Conservation (phyloP, 2,113 vertebrate species). For the Tetrao urogallus region DNA sequence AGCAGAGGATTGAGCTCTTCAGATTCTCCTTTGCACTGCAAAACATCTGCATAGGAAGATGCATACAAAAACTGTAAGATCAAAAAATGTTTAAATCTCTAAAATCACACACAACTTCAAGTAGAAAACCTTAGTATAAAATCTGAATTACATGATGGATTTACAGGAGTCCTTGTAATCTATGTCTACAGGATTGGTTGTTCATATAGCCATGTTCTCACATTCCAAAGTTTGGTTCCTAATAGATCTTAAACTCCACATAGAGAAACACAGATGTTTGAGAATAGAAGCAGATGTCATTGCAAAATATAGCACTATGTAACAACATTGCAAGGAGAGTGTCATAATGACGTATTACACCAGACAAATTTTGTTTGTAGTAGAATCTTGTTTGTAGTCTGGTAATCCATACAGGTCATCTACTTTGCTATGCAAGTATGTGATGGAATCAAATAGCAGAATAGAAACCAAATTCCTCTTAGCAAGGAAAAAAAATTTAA, state of each 20-base stretch:
- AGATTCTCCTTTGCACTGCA: background rate
- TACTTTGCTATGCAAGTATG: background rate
- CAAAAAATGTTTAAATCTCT: background rate
- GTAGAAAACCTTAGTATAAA: background rate
- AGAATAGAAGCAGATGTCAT: background rate
- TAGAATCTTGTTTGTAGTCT: background rate
- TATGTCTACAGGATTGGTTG: background rate
- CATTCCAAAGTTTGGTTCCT: background rate
- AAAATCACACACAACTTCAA: background rate
- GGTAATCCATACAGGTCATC: background rate
- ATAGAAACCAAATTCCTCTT: background rate
- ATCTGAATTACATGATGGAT: background rate
- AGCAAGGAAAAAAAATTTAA: background rate
- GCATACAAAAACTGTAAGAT: background rate
- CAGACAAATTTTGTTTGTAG: background rate
- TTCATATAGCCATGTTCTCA: background rate
- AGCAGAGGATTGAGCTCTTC: background rate
- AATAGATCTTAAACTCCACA: background rate
- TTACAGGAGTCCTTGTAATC: background rate
- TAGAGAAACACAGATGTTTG: background rate
- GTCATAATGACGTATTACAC: background rate
- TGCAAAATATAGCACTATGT: background rate
- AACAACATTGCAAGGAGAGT: background rate
- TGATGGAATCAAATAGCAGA: background rate
- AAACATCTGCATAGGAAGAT: background rate